Conservation (phyloP, 2,888 invertebrate genomes). For the Sminthurides aquaticus region DNA sequence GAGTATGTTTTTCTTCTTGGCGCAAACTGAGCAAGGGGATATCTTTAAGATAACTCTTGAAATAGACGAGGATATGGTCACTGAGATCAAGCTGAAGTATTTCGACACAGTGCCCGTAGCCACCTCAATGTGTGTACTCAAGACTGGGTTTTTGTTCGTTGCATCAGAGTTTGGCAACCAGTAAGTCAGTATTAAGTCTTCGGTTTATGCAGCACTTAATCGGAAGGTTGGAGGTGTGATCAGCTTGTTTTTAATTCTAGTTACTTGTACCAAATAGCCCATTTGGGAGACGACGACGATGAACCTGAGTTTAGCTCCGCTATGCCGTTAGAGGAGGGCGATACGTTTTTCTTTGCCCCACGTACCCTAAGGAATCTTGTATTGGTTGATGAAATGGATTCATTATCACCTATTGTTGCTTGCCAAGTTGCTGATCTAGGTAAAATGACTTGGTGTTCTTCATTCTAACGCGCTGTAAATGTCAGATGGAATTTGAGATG, state of each 20-base stretch:
- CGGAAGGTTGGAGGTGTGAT: too few relatives aligned
- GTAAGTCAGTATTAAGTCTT: slow-evolving; percentile 68
- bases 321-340: slow-evolving; percentile 96
- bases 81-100: slow-evolving; percentile 96
- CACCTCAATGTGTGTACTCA: slow-evolving; percentile 91
- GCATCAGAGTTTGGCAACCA: slow-evolving; percentile 99
- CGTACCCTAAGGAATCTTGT: slow-evolving; percentile 87
- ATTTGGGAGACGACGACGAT: slow-evolving; percentile 96
- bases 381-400: slow-evolving; percentile 93
- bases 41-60: slow-evolving; percentile 95
- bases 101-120: slow-evolving; percentile 99
- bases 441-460: slow-evolving; percentile 35
- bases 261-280: slow-evolving; percentile 97
- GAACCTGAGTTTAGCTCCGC: slow-evolving; percentile 98
- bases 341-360: slow-evolving; percentile 98
- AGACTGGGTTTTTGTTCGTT: slow-evolving; percentile 96
- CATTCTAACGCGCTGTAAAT: background rate
- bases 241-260: slow-evolving; percentile 57
- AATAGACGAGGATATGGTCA: slow-evolving; percentile 95
- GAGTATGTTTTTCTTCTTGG: slow-evolving; percentile 98
- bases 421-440: slow-evolving; percentile 77
- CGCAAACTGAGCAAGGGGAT: slow-evolving; percentile 97
- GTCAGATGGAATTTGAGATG: too few relatives aligned
- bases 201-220: too few relatives aligned
- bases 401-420: slow-evolving; percentile 80